Base-by-base conservation (phyloP, 1,140 invertebrate species). In the Drosophila sturtevanti region DNA sequence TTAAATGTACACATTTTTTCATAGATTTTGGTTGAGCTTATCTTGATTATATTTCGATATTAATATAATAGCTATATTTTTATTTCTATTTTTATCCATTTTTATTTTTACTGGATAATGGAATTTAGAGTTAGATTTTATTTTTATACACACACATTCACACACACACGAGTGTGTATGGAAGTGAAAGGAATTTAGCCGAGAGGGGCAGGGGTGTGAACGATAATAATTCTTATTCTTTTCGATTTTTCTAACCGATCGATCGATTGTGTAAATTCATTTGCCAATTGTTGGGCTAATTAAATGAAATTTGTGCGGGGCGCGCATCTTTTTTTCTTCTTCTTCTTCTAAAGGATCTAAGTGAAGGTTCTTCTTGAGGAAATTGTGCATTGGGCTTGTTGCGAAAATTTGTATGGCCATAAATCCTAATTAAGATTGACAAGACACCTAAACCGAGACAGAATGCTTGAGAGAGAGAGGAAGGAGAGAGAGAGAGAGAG, bases 371-470 rank as follows among this genome's bases (percentile, higher is more conserved):
- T 31, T 31, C 27, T 31, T 31, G 27, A 48, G 21, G 41, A 21
- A 48, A 48, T 31, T 31, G 27, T 31, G 27, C 27, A 44, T 44
- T 38, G 37, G 24, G 24, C 24, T 24, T 24, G 24, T 24, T 22
- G 37, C 21, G 16, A 16, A 54, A 71, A 69, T 72, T 73, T 78
- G 61, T 77, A 68, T 69, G 77, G 52, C 68, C 52, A 89, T 84
- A 89, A 89, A 84, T 89, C 81, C 52, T 89, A 89, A 89, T 89
- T 80, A 84, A 84, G 80, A 78, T 78, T 80, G 84, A 89, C 85
- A 89, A 71, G 79, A 81, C 61, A 58, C 52, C 27, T 35, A 48
- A 11, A 31, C 27, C 27, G 7, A 71, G 35, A 31, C 37, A 34
- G n/a, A n/a, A n/a, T n/a, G n/a, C n/a, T n/a, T n/a, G n/a, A n/a